A percentile compares a stretch with the other conserved stretches of the same genome.
phyloP scores from a whole-genome alignment of 2,888 invertebrate genomes.

The Latrodectus elegans region DNA sequence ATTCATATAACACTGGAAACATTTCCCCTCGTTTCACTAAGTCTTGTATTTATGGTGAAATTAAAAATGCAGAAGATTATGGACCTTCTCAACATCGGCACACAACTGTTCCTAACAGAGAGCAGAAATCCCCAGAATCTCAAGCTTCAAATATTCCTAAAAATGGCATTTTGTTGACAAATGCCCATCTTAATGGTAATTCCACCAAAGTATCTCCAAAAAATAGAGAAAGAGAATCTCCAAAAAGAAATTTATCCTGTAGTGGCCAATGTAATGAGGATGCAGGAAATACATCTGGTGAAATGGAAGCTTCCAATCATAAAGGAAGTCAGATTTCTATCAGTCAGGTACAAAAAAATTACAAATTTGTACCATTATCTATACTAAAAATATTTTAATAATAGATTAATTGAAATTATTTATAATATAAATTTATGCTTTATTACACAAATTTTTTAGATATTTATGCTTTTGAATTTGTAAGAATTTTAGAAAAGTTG shows the following conservation, averaged over 20 bases:
- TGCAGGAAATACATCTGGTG: conserved; percentile 77
- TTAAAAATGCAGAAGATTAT: conserved; percentile 19
- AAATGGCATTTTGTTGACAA: conserved; percentile 44
- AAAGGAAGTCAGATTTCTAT: conserved; percentile 84
- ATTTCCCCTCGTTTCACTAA: conserved; percentile 51
- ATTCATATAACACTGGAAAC: not conserved
- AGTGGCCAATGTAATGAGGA: conserved; percentile 78
- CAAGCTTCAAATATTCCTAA: conserved; percentile 13
- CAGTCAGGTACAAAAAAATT: conserved; percentile 78
- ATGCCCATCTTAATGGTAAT: conserved; percentile 39
- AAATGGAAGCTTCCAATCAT: conserved; percentile 72
- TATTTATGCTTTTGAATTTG: no score
- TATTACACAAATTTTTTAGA: no score
- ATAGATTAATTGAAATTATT: no score
- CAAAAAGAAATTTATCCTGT: conserved; percentile 34
- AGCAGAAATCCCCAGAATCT: conserved; percentile 21
- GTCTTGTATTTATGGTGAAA: conserved; percentile 67
- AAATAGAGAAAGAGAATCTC: conserved; percentile 21
- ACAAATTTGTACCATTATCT: conserved; percentile 64
- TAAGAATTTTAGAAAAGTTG: no score
- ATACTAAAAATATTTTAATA: no score
- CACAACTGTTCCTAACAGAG: conserved; percentile 9
- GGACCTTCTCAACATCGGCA: conserved; percentile 10
- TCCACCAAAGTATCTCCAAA: conserved; percentile 29
- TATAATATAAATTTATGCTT: no score